Base-by-base conservation (phyloP, 1,140 invertebrate genomes). In the Penaeus chinensis region DNA sequence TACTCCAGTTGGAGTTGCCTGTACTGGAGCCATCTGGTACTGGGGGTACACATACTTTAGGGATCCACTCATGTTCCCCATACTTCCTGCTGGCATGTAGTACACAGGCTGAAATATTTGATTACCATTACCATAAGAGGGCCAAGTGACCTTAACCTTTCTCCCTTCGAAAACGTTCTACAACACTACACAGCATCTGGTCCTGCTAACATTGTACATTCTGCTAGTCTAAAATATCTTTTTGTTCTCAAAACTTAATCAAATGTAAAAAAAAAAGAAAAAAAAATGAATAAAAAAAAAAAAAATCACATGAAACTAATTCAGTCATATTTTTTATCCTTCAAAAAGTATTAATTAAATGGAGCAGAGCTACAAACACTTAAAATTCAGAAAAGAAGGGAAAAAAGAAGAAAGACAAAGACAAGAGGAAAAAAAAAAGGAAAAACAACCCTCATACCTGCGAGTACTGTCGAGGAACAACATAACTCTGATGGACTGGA, bases 31-130 rank as follows among this genome's bases (percentile, higher is more conserved):
- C 85, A 87, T 82, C 37, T 81, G 87, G 82, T 88, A 88, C 87
- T 88, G 87, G 66, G 87, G 87, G 76, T 88, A 88, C 11, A 88
- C 87, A 88, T 88, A 88, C 69, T 88, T 88, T 74, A 88, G 81
- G 74, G 71, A 78, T 20, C 87, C 87, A 69, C 65, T 88, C 82
- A 84, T 47, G 24, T 62, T 79, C 42, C 61, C 81, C 37, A 88
- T 76, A 78, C 82, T 79, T 60, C 82, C 82, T 47, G 81, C 65
- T 69, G 87, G 82, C 87, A 88, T 88, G 82, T 88, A 88, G 77
- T 88, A 88, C 32, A 88, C 87, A 54, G 87, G 87, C 82, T 88
- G 87, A 22, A 82, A 82, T 27, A 42, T 63, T 37, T 81, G 18
- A 80, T 79, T 54, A 20, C 54, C 10, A 54, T 54, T 54, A 54